phyloP scores from a whole-genome alignment of 2,888 invertebrate species.

The Cataglyphis altisquamis region DNA sequence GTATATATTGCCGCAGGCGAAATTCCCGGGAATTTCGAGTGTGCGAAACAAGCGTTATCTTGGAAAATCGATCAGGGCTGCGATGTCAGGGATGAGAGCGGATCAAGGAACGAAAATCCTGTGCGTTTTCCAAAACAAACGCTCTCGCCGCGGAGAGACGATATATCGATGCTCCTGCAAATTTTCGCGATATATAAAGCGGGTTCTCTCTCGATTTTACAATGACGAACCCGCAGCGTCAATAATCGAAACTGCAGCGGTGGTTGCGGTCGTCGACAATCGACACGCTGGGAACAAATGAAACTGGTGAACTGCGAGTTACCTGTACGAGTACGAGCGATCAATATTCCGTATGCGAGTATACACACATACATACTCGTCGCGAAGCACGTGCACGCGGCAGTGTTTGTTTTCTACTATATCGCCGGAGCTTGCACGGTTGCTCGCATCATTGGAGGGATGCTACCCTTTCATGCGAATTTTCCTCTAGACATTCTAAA shows the following conservation, averaged over 20 bases:
- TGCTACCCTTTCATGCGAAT: conserved; percentile 12
- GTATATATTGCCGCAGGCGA: neutral
- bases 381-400: conserved; percentile 71
- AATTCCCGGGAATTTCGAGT: conserved; percentile 33
- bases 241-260: conserved; percentile 45
- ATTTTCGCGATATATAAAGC: conserved; percentile 31
- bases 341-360: conserved; percentile 80
- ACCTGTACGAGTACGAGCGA: conserved; percentile 78
- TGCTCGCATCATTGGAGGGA: conserved; percentile 22
- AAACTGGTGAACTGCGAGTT: conserved; percentile 77
- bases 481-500: neutral
- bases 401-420: conserved; percentile 72
- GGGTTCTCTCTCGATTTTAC: neutral
- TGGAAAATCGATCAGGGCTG: conserved; percentile 11
- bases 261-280: conserved; percentile 59
- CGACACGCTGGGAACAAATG: conserved; percentile 70
- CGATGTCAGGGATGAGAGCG: neutral
- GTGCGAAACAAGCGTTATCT: neutral
- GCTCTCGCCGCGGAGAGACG: neutral
- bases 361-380: conserved; percentile 59
- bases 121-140: conserved; percentile 16
- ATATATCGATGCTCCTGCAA: neutral
- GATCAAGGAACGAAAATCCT: conserved; percentile 4
- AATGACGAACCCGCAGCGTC: conserved; percentile 11
- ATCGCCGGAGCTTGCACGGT: conserved; percentile 43